A percentile compares a stretch with the other conserved stretches of the same genome.
Evolutionary conservation across 2,888 invertebrate genomes (phyloP).

Genomic region (Venustoraphidia nigricollis): DNA sequence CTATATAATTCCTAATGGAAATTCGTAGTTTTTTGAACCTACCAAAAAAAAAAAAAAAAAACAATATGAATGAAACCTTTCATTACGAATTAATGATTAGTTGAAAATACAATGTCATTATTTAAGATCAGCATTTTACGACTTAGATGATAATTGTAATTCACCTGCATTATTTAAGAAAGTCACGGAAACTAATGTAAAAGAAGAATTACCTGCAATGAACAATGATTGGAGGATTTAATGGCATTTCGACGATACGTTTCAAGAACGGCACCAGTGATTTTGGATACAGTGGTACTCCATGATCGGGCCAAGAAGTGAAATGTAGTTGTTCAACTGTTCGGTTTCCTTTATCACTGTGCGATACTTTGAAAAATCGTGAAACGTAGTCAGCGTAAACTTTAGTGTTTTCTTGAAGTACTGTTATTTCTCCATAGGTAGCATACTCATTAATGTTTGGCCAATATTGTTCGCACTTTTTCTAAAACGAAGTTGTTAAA

Average conservation of each 20-base stretch:
- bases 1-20: too few relatives aligned
- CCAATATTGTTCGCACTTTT: slow-evolving; percentile 36
- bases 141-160: too few relatives aligned
- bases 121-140: too few relatives aligned
- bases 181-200: too few relatives aligned
- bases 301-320: slow-evolving; percentile 35
- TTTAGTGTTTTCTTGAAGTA: slow-evolving; percentile 20
- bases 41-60: too few relatives aligned
- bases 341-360: slow-evolving; percentile 16
- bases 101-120: too few relatives aligned
- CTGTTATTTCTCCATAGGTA: slow-evolving; percentile 21
- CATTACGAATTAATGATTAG: too few relatives aligned
- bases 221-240: slow-evolving; percentile 30
- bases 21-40: too few relatives aligned
- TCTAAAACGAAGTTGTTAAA: slow-evolving; percentile 16
- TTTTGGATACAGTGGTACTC: slow-evolving; percentile 26
- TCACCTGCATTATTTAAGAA: too few relatives aligned
- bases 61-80: too few relatives aligned
- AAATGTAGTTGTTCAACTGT: slow-evolving; percentile 32
- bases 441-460: slow-evolving; percentile 27
- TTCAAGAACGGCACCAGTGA: slow-evolving; percentile 25
- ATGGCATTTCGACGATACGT: slow-evolving; percentile 23
- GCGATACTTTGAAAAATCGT: slow-evolving; percentile 20
- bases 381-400: slow-evolving; percentile 25
- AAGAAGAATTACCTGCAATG: slow-evolving; percentile 27